These are phyloP conservation scores for Montipora foliosa DNA, from an alignment of 64 coral and sea anemone species.

Conservation along the genomic window DNA sequence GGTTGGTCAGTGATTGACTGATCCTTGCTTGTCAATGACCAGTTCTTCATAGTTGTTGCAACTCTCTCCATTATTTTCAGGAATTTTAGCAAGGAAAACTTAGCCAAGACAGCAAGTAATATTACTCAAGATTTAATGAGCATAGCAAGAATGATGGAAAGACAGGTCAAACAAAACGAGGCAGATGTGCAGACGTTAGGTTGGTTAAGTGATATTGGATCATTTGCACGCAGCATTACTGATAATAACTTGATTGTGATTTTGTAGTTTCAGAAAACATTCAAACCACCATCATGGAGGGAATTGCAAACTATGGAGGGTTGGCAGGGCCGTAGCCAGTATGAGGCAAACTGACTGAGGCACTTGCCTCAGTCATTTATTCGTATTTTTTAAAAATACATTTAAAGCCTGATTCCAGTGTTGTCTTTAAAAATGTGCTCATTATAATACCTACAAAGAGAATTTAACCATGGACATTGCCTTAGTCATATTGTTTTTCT, in stretches of 20 bases:
- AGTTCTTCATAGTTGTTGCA: neutral
- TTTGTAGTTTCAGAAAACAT: too few species aligned
- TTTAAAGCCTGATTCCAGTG: too few species aligned
- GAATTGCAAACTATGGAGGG: too few species aligned
- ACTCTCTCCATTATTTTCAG: slow-evolving; percentile 16
- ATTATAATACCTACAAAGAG: too few species aligned
- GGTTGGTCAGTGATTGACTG: neutral
- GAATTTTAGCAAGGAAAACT: slow-evolving; percentile 91
- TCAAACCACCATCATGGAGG: too few species aligned
- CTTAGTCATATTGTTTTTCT: too few species aligned
- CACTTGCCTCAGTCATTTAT: too few species aligned
- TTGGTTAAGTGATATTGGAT: neutral
- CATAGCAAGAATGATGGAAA: slow-evolving; percentile 90
- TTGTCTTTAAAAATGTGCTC: too few species aligned
- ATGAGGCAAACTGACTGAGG: too few species aligned
- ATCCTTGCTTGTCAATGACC: neutral
- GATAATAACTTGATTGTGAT: neutral
- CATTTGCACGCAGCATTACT: neutral
- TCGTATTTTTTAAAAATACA: too few species aligned
- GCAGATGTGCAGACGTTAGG: slow-evolving; percentile 78
- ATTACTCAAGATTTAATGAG: slow-evolving; percentile 96
- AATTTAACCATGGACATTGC: too few species aligned
- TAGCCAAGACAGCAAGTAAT: slow-evolving; percentile 92
- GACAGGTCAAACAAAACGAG: slow-evolving; percentile 76
- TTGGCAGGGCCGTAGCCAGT: too few species aligned